Conservation (phyloP, 2,113 vertebrate species). For the Megalops atlanticus region DNA sequence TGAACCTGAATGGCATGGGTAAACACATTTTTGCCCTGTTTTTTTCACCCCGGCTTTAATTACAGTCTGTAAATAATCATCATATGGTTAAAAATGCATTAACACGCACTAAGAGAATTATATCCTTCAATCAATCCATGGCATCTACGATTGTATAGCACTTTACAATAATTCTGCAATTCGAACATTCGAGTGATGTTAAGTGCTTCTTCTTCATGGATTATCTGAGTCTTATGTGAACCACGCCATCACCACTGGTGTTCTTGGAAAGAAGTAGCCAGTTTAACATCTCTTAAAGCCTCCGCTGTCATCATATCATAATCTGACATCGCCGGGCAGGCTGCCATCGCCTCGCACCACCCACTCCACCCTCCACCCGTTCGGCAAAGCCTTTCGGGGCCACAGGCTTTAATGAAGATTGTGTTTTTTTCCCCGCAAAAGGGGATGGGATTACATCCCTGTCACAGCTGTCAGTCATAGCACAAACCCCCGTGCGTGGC, state of each 20-base stretch:
- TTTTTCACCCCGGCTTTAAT: not conserved
- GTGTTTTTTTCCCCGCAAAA: constrained; percentile 39
- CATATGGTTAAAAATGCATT: not conserved
- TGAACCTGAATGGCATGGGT: not conserved
- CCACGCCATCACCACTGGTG: not conserved
- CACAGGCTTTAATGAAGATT: constrained; percentile 41
- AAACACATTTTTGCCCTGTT: not conserved
- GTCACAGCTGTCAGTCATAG: constrained; percentile 62
- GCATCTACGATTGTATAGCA: not conserved
- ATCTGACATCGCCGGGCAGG: not conserved
- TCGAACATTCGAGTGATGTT: not conserved
- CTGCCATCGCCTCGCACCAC: not conserved
- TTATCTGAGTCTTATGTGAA: not conserved
- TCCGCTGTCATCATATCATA: not conserved
- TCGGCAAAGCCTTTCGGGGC: not conserved
- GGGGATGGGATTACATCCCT: constrained; percentile 58
- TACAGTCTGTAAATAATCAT: not conserved
- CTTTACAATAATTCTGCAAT: not conserved
- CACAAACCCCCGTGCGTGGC: constrained; percentile 41
- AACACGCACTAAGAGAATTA: not conserved
- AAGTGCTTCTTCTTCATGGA: not conserved
- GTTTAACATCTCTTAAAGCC: not conserved
- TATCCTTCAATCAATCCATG: not conserved
- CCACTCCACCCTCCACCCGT: not conserved
- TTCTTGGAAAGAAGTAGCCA: not conserved